Conservation (phyloP, 2,888 invertebrate species). For the Crossocerus cetratus region DNA sequence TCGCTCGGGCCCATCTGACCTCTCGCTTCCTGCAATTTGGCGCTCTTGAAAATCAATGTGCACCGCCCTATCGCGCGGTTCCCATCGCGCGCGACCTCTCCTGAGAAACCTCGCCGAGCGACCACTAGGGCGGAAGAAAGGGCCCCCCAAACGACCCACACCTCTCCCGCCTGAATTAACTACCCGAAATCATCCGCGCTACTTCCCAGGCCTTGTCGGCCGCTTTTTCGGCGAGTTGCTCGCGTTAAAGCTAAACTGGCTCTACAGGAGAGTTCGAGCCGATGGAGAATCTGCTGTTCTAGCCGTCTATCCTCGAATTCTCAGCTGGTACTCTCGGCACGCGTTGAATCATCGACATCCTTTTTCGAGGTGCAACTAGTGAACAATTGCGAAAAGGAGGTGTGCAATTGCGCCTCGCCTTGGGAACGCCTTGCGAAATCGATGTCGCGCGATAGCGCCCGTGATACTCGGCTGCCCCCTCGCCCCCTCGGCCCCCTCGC, state of each 20-base stretch:
- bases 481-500: too few species aligned
- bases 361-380: slow-evolving; percentile 35
- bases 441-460: slow-evolving; percentile 71
- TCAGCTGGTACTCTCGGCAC: not conserved
- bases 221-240: too few species aligned
- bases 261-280: too few species aligned
- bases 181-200: not conserved
- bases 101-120: slow-evolving; percentile 31
- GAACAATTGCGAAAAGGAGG: slow-evolving; percentile 50
- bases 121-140: slow-evolving; percentile 4
- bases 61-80: slow-evolving; percentile 59
- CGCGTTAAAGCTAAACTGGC: too few species aligned
- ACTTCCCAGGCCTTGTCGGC: too few species aligned
- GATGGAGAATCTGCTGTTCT: too few species aligned
- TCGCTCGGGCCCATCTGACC: slow-evolving; percentile 61
- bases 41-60: slow-evolving; percentile 69
- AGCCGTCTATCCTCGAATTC: not conserved
- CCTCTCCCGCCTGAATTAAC: not conserved
- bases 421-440: slow-evolving; percentile 72
- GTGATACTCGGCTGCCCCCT: slow-evolving; percentile 52
- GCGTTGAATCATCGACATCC: slow-evolving; percentile 46
- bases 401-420: slow-evolving; percentile 59
- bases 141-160: slow-evolving; percentile 9
- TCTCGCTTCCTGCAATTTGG: slow-evolving; percentile 71
- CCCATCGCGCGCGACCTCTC: slow-evolving; percentile 53